Evolutionary conservation across 2,113 vertebrate genomes (phyloP).

Genomic region (Istiophorus platypterus): DNA sequence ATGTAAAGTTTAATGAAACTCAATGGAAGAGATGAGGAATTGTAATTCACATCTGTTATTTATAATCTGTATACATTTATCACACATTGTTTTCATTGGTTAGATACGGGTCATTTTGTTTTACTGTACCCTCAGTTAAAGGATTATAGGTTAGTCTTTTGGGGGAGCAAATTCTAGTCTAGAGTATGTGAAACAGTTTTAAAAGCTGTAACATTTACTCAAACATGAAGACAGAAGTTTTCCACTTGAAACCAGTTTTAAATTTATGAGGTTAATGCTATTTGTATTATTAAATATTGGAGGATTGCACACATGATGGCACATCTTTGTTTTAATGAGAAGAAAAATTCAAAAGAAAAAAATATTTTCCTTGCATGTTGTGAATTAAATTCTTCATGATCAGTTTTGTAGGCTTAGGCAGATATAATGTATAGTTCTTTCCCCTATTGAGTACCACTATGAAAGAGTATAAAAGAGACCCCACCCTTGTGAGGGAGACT

Average conservation of each 20-base stretch:
- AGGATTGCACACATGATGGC: neutral
- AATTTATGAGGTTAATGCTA: neutral
- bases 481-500: constrained; percentile 18
- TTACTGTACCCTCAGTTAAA: neutral
- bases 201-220: neutral
- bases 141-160: neutral
- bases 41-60: neutral
- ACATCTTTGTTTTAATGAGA: neutral
- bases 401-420: neutral
- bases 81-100: neutral
- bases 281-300: neutral
- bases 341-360: neutral
- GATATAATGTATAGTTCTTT: neutral
- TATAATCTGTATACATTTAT: neutral
- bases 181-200: neutral
- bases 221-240: neutral
- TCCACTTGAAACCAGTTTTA: neutral
- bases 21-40: too few relatives aligned
- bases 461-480: neutral
- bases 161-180: neutral
- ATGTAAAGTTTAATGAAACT: neutral
- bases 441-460: neutral
- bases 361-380: neutral
- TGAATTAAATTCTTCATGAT: neutral
- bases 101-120: neutral